Base-by-base conservation (phyloP, 2,888 invertebrate genomes). In the Phyllotreta striolata region DNA sequence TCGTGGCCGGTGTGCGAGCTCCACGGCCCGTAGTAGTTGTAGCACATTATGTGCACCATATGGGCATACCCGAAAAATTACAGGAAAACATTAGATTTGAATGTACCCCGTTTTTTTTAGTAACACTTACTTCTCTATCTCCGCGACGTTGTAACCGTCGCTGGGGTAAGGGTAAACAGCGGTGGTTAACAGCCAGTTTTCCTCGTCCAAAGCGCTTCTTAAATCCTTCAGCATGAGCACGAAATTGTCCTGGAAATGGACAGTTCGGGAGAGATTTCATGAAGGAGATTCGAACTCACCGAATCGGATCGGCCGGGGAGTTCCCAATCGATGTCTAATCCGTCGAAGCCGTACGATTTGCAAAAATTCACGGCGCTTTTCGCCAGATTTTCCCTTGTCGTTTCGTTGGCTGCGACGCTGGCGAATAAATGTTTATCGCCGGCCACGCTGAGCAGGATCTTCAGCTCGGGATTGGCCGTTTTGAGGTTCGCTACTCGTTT, bases 291-390 rank as follows among this genome's bases (percentile, higher is more conserved):
- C n/a, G n/a, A 24, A 24, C 84, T 78, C 56, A 70, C 83, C 14
- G 84, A 78, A 63, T 87, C 86, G 10, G 86, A 78, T 12, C 84
- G 83, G 57, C 81, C 83, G 0, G 89, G 89, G 68, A 88, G 88
- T 72, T 89, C 88, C 90, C 91, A 91, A 74, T 90, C 89, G 0
- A 91, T 52, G 72, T 91, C 91, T 0, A 91, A 80, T 2, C 91
- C 91, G 72, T 91, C 88, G 67, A 91, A 91, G 0, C 83, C 83
- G 72, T 89, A 81, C 1, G 81, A 80, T 43, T 79, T 72, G 0
- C 90, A 69, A 74, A 89, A 86, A 9, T 63, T 41, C 9, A 74
- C 51, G 8, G 85, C 84, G 14, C 85, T 87, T 1, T 82, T 73
- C 14, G 89, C 84, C 70, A 91, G 89, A 52, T 74, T 80, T 1